Base-by-base conservation (phyloP, 37 sponge, comb jelly and placozoan species). In the Petrosia ficiformis region DNA sequence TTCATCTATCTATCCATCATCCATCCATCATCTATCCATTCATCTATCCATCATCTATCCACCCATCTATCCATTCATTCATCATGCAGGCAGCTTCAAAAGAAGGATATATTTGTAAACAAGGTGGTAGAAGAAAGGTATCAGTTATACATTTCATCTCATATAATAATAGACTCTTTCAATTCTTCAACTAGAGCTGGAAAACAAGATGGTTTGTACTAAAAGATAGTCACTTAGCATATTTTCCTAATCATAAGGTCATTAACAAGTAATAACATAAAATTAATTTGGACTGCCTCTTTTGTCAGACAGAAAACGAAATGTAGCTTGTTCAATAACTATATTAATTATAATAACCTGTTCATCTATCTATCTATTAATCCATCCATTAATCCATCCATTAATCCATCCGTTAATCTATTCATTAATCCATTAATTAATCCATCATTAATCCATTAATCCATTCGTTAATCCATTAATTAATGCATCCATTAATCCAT, bases 151-250 rank as follows among this genome's bases (percentile, higher is more conserved):
- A 67, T 63, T 5, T 63, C 2, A 28, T 24, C 61, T 44, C 16
- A n/a, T n/a, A n/a, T n/a, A n/a, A n/a, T n/a, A n/a, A n/a, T n/a
- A 3, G 26, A 34, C 44, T 16, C 14, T 1, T 75, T 75, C 37
- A 6, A 11, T 42, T 32, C 21, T 29, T 61, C 28, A 61, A 61
- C 6, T 26, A 81, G 82, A 33, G n/a, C 24, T 81, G 82, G 82
- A 81, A 81, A 56, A 73, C 44, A 3, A 72, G 82, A 72, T 81
- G 82, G 82, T 81, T 81, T 73, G 82, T 81, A 1, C 67, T 81
- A 25, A 81, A 65, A 65, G 59, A 73, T 34, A 43, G 33, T 4
- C 25, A 81, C 16, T 34, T 81, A 1, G 29, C 64, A 24, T 81
- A 81, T 63, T 81, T 66, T 65, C 38, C 73, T 16, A 43, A 43